Conservation (phyloP, 2,888 invertebrate species). For the Polietes domitor region DNA sequence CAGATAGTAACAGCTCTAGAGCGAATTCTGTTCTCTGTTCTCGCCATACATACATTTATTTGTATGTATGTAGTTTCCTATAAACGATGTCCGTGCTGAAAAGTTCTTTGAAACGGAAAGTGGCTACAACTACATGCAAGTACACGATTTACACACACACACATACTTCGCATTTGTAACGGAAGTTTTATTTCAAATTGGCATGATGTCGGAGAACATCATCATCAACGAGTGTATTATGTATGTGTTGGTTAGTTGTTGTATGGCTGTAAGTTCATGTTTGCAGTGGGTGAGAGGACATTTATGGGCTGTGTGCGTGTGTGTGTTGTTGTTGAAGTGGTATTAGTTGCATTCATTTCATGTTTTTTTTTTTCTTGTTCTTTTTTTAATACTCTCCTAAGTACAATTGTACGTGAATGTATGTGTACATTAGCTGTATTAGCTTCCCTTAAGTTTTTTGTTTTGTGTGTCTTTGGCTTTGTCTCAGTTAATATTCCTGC, state of each 20-base stretch:
- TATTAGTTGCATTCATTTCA: slow-evolving; percentile 38
- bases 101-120: slow-evolving; percentile 52
- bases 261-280: slow-evolving; percentile 7
- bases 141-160: background rate
- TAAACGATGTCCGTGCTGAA: slow-evolving; percentile 2
- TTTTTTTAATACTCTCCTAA: slow-evolving; percentile 52
- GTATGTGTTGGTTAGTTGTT: background rate
- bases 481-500: slow-evolving; percentile 22
- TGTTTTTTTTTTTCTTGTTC: slow-evolving; percentile 1
- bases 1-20: too few species aligned
- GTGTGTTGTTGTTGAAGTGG: slow-evolving; percentile 4
- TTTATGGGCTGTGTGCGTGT: slow-evolving; percentile 5
- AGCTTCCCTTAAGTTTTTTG: slow-evolving; percentile 38
- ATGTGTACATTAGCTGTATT: too few species aligned
- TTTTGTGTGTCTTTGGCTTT: background rate
- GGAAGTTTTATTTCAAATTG: slow-evolving; percentile 53
- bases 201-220: too few species aligned
- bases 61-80: background rate
- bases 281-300: slow-evolving; percentile 59
- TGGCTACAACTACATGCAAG: slow-evolving; percentile 32
- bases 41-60: background rate
- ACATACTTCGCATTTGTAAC: slow-evolving; percentile 35
- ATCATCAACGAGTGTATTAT: too few species aligned
- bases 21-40: background rate
- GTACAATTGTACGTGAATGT: slow-evolving; percentile 50